Conservation (phyloP, 2,888 invertebrate genomes). For the Scaptomyza parva region DNA sequence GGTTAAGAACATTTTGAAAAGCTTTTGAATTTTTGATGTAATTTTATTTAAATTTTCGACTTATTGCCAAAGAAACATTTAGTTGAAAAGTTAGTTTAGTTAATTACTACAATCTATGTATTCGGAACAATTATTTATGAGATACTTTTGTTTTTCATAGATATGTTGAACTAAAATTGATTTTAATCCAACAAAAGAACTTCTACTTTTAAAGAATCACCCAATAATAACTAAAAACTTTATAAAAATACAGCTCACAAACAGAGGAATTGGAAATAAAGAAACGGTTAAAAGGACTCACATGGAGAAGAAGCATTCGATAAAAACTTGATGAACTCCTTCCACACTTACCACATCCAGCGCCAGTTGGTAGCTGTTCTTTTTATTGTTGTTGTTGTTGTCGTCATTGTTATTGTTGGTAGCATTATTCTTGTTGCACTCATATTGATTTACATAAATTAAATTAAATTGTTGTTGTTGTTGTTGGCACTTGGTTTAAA, state of each 20-base stretch:
- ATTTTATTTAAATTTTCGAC: too few relatives aligned
- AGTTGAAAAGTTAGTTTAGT: too few relatives aligned
- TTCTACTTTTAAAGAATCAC: too few relatives aligned
- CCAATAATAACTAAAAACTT: slow-evolving; percentile 1
- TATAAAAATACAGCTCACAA: slow-evolving; percentile 20
- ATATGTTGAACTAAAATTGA: too few relatives aligned
- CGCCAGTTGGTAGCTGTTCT: slow-evolving; percentile 37
- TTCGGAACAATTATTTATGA: too few relatives aligned
- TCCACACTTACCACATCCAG: slow-evolving; percentile 48
- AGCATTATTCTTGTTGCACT: slow-evolving; percentile 37
- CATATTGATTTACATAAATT: slow-evolving; percentile 44
- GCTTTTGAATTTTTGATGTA: too few relatives aligned
- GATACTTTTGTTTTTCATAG: too few relatives aligned
- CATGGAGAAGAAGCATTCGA: neutral
- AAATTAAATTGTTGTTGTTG: slow-evolving; percentile 13
- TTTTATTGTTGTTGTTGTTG: slow-evolving; percentile 20
- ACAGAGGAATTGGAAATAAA: neutral
- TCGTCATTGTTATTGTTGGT: too few relatives aligned
- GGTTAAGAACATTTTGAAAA: too few relatives aligned
- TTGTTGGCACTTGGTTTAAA: slow-evolving; percentile 33
- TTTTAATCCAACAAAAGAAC: too few relatives aligned
- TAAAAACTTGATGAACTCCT: neutral
- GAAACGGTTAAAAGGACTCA: neutral
- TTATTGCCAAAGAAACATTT: too few relatives aligned
- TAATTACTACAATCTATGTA: too few relatives aligned